Conservation (phyloP, 1,140 invertebrate genomes). For the Tetramorium simillimum region DNA sequence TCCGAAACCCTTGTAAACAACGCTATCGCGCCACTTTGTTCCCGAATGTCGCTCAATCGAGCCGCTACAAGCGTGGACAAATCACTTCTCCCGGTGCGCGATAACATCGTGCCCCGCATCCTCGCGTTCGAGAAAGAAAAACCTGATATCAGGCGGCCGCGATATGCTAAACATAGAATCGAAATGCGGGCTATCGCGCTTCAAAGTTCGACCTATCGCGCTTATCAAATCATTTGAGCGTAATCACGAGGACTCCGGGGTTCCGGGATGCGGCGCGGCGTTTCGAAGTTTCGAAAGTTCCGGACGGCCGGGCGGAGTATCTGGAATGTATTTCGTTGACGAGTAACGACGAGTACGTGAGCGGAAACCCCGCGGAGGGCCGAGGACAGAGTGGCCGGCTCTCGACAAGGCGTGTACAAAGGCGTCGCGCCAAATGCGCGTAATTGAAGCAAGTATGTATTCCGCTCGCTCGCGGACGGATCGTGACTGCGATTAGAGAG, state of each 20-base stretch:
- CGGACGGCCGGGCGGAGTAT: background rate
- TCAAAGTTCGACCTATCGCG: background rate
- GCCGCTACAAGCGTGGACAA: background rate
- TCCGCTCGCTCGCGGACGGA: conserved; percentile 31
- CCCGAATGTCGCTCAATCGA: background rate
- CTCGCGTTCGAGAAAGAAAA: background rate
- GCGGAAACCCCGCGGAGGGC: background rate
- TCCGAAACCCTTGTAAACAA: background rate
- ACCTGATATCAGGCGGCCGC: background rate
- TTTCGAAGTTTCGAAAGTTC: conserved; percentile 3
- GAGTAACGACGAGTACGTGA: conserved; percentile 22
- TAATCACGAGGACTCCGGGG: background rate
- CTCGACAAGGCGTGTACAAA: background rate
- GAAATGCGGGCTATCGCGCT: background rate
- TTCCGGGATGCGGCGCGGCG: background rate
- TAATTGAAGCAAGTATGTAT: conserved; percentile 39
- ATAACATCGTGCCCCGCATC: background rate
- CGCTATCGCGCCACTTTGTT: background rate
- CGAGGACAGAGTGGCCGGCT: background rate
- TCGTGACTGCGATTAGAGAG: conserved; percentile 34
- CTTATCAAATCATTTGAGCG: background rate
- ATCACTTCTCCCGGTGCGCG: background rate
- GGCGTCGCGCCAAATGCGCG: conserved; percentile 31
- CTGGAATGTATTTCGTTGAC: background rate
- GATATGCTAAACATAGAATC: conserved; percentile 29